Conservation (phyloP, 2,797 vertebrate genomes). For the Telmatherina bonti region DNA sequence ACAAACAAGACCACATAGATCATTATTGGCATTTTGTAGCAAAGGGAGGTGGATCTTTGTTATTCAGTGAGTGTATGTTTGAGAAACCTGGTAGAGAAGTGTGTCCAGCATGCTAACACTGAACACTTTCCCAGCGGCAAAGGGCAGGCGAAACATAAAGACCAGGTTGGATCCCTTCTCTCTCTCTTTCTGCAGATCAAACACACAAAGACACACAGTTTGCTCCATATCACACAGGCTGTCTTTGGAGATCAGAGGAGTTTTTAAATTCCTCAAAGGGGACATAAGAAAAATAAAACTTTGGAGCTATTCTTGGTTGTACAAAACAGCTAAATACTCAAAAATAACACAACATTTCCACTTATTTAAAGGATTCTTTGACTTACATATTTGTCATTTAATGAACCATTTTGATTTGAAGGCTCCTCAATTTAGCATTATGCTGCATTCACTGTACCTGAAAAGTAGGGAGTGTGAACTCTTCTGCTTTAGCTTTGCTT, state of each 20-base stretch:
- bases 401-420: background rate
- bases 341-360: no score
- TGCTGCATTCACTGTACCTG: background rate
- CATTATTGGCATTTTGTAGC: conserved; percentile 1
- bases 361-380: no score
- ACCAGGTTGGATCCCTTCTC: conserved; percentile 89
- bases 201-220: conserved; percentile 21
- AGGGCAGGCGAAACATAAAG: conserved; percentile 89
- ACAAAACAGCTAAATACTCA: background rate
- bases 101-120: conserved; percentile 91
- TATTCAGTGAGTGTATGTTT: conserved; percentile 9
- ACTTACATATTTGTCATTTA: no score
- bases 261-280: conserved; percentile 2
- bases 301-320: background rate
- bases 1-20: conserved; percentile 30
- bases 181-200: conserved; percentile 84
- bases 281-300: background rate
- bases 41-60: conserved; percentile 8
- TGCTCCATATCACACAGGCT: conserved; percentile 11
- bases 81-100: conserved; percentile 86
- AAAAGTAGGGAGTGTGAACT: background rate
- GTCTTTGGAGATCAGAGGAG: background rate
- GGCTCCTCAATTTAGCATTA: background rate
- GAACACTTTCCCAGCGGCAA: conserved; percentile 90
- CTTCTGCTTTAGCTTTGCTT: background rate